These are phyloP conservation scores for Rosalia funebris DNA, from an alignment of 2,888 invertebrate species.

Conservation along the genomic window DNA sequence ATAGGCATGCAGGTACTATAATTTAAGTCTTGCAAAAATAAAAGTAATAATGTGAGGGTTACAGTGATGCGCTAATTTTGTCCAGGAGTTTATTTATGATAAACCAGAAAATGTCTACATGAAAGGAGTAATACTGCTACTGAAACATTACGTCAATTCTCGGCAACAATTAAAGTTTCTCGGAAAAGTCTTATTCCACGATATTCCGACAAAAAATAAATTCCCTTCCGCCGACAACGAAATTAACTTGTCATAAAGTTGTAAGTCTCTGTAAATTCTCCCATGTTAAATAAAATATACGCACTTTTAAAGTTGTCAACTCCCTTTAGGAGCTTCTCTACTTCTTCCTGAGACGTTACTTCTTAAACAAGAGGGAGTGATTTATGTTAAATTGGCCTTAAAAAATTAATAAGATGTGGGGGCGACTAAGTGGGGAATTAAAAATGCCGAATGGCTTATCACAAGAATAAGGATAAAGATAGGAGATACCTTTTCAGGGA, in stretches of 20 bases:
- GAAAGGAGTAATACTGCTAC: no score
- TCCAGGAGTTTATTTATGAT: no score
- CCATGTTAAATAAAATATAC: slow-evolving; percentile 22
- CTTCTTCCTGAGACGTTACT: slow-evolving; percentile 19
- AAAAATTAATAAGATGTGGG: slow-evolving; percentile 47
- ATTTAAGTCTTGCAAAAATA: no score
- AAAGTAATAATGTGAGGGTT: no score
- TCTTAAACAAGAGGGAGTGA: slow-evolving; percentile 33
- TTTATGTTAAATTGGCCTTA: slow-evolving; percentile 45
- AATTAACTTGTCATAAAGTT: slow-evolving; percentile 25
- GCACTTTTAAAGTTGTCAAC: slow-evolving; percentile 26
- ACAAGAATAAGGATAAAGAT: slow-evolving; percentile 41
- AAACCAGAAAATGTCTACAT: no score
- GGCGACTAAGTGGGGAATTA: slow-evolving; percentile 43
- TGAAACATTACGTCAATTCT: no score
- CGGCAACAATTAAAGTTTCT: no score
- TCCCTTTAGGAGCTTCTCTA: slow-evolving; percentile 11
- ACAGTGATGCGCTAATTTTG: no score
- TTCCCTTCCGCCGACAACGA: neutral
- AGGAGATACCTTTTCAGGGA: slow-evolving; percentile 36
- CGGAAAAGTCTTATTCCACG: no score
- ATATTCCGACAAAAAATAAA: slow-evolving; percentile 14
- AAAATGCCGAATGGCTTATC: slow-evolving; percentile 46
- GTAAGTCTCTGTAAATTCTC: slow-evolving; percentile 21
- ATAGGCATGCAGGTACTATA: no score